Percentiles rank a stretch among this genome's conserved stretches.
Evolutionary conservation across 2,797 vertebrate species (phyloP).

Genomic region (Botia almorhae): DNA sequence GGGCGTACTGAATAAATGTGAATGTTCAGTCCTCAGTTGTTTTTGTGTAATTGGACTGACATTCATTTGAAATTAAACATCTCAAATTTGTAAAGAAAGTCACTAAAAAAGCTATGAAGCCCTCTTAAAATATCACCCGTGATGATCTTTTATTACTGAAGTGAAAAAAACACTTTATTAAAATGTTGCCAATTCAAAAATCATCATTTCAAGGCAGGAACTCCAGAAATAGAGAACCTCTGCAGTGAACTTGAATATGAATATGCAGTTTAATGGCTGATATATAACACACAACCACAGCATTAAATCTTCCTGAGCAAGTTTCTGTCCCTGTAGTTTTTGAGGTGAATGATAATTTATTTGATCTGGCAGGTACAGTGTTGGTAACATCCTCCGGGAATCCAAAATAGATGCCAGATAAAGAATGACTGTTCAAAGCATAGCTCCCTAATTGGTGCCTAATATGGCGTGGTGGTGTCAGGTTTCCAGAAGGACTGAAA

Average conservation of each 20-base stretch:
- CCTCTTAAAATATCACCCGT: background rate
- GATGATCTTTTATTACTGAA: no score
- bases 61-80: slow-evolving; percentile 1
- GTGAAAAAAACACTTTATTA: no score
- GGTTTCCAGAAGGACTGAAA: slow-evolving; percentile 79
- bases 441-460: slow-evolving; percentile 80
- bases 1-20: background rate
- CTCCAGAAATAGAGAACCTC: background rate
- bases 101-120: slow-evolving; percentile 12
- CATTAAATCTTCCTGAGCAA: slow-evolving; percentile 18
- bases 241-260: slow-evolving; percentile 15
- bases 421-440: slow-evolving; percentile 73
- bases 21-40: background rate
- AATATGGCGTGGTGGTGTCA: slow-evolving; percentile 76
- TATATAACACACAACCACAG: slow-evolving; percentile 27
- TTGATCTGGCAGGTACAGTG: slow-evolving; percentile 31
- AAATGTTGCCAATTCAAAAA: slow-evolving; percentile 1
- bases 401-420: slow-evolving; percentile 72
- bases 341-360: slow-evolving; percentile 33
- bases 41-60: slow-evolving; percentile 12
- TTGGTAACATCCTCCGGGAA: slow-evolving; percentile 65
- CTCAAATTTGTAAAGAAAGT: background rate
- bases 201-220: slow-evolving; percentile 14
- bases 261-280: slow-evolving; percentile 16
- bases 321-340: slow-evolving; percentile 17